Base-by-base conservation (phyloP, 2,888 invertebrate species). In the Nasonovia ribisnigri region DNA sequence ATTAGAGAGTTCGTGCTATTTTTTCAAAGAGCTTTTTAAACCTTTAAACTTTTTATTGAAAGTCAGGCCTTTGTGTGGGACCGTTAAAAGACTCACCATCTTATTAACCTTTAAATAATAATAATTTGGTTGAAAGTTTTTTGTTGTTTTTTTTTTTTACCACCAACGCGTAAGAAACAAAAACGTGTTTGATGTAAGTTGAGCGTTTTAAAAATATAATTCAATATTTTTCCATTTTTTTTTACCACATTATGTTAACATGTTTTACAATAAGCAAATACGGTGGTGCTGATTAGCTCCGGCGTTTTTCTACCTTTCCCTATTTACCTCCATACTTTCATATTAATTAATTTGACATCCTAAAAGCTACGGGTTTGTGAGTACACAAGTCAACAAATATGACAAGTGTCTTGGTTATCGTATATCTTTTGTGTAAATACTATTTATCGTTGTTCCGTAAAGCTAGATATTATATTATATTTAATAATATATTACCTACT, bases 11-110 rank as follows among this genome's bases (percentile, higher is more conserved):
- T 88, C 48, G 16, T 46, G n/a, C n/a, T 57, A 36, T 67, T 92
- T 51, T 48, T 67, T 87, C 51, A 92, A 88, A 92, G 88, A 92
- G 67, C 67, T 88, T 93, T 93, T 84, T 84, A 90, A 93, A 93
- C 89, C 84, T 57, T 84, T 89, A 84, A 60, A 90, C 46, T 84
- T 90, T 84, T 88, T 87, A 60, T 46, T 51, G 90, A 84, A 93
- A 90, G 60, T 90, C 89, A 93, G 36, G 51, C 84, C 60, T 90
- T 90, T 93, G 92, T 92, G 88, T 51, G 51, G 48, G 29, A 51
- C 51, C 67, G 67, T 77, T 43, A 88, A 92, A 92, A 92, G 51
- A 87, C 87, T 51, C 86, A 11, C 48, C 57, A 8, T 46, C 46
- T 86, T 92, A 91, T 86, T 46, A 43, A 91, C 84, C 84, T 57